Percentiles rank a stretch among this genome's conserved stretches.
Conservation (phyloP, 2,797 vertebrate genomes). For the Sebastes cheni region DNA sequence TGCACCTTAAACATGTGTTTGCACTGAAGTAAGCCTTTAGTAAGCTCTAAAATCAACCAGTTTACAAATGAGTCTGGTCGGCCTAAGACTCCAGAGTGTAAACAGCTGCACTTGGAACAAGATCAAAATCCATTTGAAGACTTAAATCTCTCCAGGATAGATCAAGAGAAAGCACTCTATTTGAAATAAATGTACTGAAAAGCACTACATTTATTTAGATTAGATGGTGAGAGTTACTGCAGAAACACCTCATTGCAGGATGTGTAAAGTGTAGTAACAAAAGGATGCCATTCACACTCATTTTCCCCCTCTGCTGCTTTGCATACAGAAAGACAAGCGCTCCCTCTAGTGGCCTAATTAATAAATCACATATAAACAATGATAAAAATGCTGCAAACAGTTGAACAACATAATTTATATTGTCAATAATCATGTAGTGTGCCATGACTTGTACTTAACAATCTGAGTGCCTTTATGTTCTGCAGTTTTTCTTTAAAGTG, state of each 20-base stretch:
- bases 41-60: not conserved
- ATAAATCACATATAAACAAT: conserved; percentile 12
- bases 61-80: not conserved
- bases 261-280: not conserved
- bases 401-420: not conserved
- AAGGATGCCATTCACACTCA: not conserved
- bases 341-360: conserved; percentile 33
- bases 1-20: not conserved
- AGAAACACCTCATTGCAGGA: not conserved
- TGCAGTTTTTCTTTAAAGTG: not conserved
- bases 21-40: not conserved
- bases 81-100: not conserved
- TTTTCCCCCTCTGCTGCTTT: not conserved
- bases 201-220: not conserved
- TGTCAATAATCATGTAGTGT: not conserved
- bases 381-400: not conserved
- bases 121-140: not conserved
- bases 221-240: not conserved
- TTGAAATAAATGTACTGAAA: not conserved
- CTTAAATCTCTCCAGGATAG: not conserved
- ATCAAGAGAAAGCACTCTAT: not conserved
- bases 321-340: not conserved
- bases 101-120: not conserved
- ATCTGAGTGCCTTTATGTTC: not conserved
- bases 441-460: not conserved